Percentiles rank a stretch among this genome's conserved stretches.
Conservation (phyloP, 1,140 invertebrate species). For the Reticulitermes speratus region DNA sequence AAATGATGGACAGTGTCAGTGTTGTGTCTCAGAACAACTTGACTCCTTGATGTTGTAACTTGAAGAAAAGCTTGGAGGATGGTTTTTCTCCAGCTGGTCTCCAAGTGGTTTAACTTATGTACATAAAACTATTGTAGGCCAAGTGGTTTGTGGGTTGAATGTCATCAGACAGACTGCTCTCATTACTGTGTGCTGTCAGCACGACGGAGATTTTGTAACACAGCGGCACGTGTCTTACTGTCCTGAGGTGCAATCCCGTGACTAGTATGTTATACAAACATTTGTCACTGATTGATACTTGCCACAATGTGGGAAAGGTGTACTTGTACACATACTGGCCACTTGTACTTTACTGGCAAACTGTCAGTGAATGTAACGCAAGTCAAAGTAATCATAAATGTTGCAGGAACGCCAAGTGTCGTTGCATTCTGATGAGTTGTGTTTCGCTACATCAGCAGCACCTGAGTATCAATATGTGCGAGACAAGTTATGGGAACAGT, state of each 20-base stretch:
- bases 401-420: too few species aligned
- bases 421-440: too few species aligned
- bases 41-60: neutral
- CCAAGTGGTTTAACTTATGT: neutral
- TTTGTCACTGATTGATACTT: too few species aligned
- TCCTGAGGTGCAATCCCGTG: neutral
- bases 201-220: neutral
- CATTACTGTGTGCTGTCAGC: neutral
- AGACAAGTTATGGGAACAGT: too few species aligned
- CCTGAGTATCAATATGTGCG: too few species aligned
- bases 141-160: neutral
- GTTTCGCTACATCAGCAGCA: too few species aligned
- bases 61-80: constrained; percentile 8
- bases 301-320: too few species aligned
- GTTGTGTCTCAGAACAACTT: neutral
- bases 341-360: too few species aligned
- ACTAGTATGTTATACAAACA: too few species aligned
- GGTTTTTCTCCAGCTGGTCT: neutral
- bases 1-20: neutral
- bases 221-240: neutral
- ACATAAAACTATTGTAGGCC: neutral
- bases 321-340: too few species aligned
- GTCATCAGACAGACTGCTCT: neutral
- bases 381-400: too few species aligned
- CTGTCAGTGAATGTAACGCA: too few species aligned